Evolutionary conservation across 2,797 vertebrate species (phyloP), one percentile per base, ranked within the genome.

Genomic region (Enoplosus armatus): DNA sequence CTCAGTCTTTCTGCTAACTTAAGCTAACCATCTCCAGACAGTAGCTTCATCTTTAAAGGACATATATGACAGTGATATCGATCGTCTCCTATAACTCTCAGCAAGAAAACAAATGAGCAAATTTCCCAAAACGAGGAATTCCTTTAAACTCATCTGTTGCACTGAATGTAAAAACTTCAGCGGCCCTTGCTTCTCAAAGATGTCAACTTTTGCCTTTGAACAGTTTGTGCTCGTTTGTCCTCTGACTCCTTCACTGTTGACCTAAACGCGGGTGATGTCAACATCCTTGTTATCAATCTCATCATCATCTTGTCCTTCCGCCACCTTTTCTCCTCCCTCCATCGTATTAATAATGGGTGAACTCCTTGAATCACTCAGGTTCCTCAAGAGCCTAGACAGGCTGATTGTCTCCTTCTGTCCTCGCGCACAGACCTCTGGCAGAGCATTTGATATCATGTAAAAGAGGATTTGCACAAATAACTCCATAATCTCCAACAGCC

Each of bases 391-490:
- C 80, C 56, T 43, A 29, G 83, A 75, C 83, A 71, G 81, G 51
- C 86, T 83, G 83, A 82, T 72, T 59, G 90, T 79, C 77, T 87
- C 80, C 77, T 35, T 72, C 76, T 68, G 60, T 78, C 77, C 87
- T 75, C 8, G 8, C 48, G 26, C 80, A n/a, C 51, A 82, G 71
- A 89, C 90, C 78, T 82, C 82, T 90, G 76, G 77, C 79, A 29
- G 72, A 76, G 83, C 85, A 89, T 88, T 91, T 85, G 82, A 92
- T 90, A 90, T 88, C 91, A 93, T 87, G 87, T 89, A 93, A 93
- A 92, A 91, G 84, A 87, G 86, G 94, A 92, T 94, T 94, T 88
- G 80, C 87, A 82, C 86, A 92, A 92, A 86, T 81, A 92, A 86
- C 86, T 91, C 90, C 85, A 77, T 94, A 91, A 93, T 87, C 85